A percentile compares a stretch with the other conserved stretches of the same genome.
These are phyloP conservation scores for Diadema setosum DNA, from an alignment of 35 echinoderm and acorn worm genomes.

Conservation along the genomic window DNA sequence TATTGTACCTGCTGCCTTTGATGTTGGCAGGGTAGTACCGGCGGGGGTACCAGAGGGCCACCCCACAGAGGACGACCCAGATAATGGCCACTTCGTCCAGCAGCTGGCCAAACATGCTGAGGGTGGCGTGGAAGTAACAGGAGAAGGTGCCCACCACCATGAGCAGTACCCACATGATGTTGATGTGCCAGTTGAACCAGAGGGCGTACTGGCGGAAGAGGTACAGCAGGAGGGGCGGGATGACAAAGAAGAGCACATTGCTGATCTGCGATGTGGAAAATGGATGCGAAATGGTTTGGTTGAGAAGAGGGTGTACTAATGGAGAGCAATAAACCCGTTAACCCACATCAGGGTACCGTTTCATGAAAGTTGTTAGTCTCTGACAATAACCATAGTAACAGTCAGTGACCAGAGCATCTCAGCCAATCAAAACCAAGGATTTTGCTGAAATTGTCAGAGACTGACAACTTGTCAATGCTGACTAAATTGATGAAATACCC, in stretches of 20 bases:
- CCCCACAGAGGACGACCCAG: slow-evolving; percentile 89
- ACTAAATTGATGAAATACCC: too few relatives aligned
- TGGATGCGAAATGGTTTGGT: too few relatives aligned
- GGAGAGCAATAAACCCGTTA: too few relatives aligned
- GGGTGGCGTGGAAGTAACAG: slow-evolving; percentile 92
- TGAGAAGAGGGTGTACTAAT: too few relatives aligned
- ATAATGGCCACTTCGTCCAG: slow-evolving; percentile 89
- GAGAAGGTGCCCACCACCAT: slow-evolving; percentile 84
- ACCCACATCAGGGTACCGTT: too few relatives aligned
- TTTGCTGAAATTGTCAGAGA: too few relatives aligned
- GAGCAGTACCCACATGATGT: slow-evolving; percentile 91
- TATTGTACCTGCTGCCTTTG: slow-evolving; percentile 91
- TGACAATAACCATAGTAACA: too few relatives aligned
- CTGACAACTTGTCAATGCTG: too few relatives aligned
- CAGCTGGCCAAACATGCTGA: slow-evolving; percentile 92
- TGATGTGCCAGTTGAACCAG: slow-evolving; percentile 74
- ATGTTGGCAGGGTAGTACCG: slow-evolving; percentile 76
- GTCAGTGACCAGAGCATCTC: too few relatives aligned
- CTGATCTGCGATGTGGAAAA: slow-evolving; percentile 47
- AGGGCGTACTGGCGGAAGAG: slow-evolving; percentile 74
- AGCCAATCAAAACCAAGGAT: too few relatives aligned
- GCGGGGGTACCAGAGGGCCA: slow-evolving; percentile 84
- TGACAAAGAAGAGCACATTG: slow-evolving; percentile 88
- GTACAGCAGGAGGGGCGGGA: slow-evolving; percentile 74
- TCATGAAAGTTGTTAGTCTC: too few relatives aligned